Evolutionary conservation across 1,140 invertebrate species (phyloP), one percentile per base, ranked within the genome.

Genomic region (Neodiprion fabricii): DNA sequence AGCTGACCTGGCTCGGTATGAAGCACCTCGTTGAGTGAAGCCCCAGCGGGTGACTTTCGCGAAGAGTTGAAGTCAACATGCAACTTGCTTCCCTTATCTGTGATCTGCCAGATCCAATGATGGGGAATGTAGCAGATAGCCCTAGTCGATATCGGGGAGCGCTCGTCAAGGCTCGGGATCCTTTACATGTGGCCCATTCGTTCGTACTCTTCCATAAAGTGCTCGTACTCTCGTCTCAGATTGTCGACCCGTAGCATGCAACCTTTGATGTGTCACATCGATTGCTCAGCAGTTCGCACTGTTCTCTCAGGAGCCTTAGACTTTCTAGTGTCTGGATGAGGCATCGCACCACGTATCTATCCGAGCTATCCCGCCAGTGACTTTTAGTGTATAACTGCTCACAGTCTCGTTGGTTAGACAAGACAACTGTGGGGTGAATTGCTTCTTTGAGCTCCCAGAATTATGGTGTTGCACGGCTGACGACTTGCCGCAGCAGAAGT

Each of bases 1-100:
- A 10, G 50, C 9, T 10, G 40, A n/a, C 0, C 73, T 14, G 72
- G 71, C 10, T 72, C 75, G 5, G 40, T 10, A 7, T 28, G 49
- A 7, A 73, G 61, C 0, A 47, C 28, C 40, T 76, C 68, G 48
- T 73, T 76, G 12, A 75, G n/a, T 1, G 12, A 48, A 12, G 12
- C 8, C 3, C 71, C 75, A 50, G 70, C 48, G 0, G 70, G 28
- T 7, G 74, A 71, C 9, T 61, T 23, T 71, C 65, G 7, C 10
- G 74, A 75, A 3, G 70, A 69, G 48, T 75, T 75, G 74, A 72
- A 75, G 9, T 71, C 74, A 7, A 75, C 74, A 17, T 48, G 28
- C 40, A 75, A 17, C 49, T 75, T 71, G 14, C 12, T 71, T 67
- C 7, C 70, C 14, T 1, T 47, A n/a, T 47, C 50, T 14, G 50